Base-by-base conservation (phyloP, 2,888 invertebrate genomes). In the Sclerodermus sp. region DNA sequence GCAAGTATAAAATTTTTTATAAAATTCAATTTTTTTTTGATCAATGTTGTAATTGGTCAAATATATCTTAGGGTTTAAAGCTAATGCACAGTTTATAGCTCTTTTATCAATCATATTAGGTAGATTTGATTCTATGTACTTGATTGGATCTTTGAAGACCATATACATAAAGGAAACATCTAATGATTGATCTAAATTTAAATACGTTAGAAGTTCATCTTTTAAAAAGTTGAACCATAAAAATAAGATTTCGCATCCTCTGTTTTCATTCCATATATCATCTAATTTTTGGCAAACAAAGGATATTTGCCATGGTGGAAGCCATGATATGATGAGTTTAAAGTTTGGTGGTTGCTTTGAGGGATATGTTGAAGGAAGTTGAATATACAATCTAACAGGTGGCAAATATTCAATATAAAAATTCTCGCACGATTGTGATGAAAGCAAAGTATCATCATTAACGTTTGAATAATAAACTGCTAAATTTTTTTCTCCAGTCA, bases 201-300 rank as follows among this genome's bases (percentile, higher is more conserved):
- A 42, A 42, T 55, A 70, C 31, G 17, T 23, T 1, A 68, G 49
- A 1, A 67, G 14, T 17, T 67, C 61, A 29, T 57, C 49, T 36
- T 57, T 66, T 8, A 74, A 51, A 50, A 71, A 74, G 15, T 65
- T 55, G 3, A 63, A 31, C 72, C 73, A 73, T 0, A 60, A 44
- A 30, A 63, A 72, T 1, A 74, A 54, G 23, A 74, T 64, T 55
- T 73, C 71, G n/a, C 44, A 53, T 3, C 57, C 61, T n/a, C 41
- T 4, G 32, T 71, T 66, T 2, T 60, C 44, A 6, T 46, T 1
- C 67, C 69, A 72, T n/a, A 74, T 45, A n/a, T 69, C 63, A 44
- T 73, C 68, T 5, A 74, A 60, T 42, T 60, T 57, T 40, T 64
- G 57, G 40, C 70, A 72, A 32, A 68, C 15, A 12, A 49, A 44